Evolutionary conservation across 2,797 vertebrate genomes (phyloP), one percentile per base, ranked within the genome.

Genomic region (Pantherophis vulpinus): DNA sequence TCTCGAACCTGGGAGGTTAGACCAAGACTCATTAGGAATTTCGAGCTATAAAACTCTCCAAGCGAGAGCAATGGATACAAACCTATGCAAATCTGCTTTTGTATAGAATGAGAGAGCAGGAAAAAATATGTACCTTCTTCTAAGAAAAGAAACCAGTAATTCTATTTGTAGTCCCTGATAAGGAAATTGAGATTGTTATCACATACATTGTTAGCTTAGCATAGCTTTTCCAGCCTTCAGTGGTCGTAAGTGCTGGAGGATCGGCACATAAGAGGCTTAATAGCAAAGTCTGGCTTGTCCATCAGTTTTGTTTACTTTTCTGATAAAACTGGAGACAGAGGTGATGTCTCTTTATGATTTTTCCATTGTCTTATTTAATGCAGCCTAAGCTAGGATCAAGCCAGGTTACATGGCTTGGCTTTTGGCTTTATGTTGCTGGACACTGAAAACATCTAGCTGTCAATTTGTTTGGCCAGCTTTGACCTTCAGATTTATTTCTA

Each of bases 271-370:
- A 32, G 51, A 86, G 54, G 58, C 25, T 9, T 83, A 16, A 23
- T 18, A 4, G 4, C 1, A 91, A 89, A 94, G 0, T 0, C 54
- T 74, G 79, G 59, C 79, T 89, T 42, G 23, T 90, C 54, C 20
- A 32, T 86, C 29, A 27, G 27, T 16, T 88, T 88, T 32, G 60
- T 92, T 91, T 91, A 86, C 51, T 29, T 91, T 55, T 11, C 58
- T 1, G 10, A 29, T 42, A 86, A 91, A 91, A 79, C 37, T 16
- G 51, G 55, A 54, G 23, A 6, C 18, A 42, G 32, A 37, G 66
- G 27, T 25, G 42, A 91, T 87, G 55, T 92, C 59, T 91, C 55
- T 89, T 32, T 61, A 12, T 37, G 47, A 88, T 32, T 86, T 70
- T 23, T 11, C 32, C 23, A 86, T 42, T 74, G 2, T 92, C 25